Evolutionary conservation across 2,888 invertebrate genomes (phyloP).

Genomic region (Hermaeophaga mercurialis): DNA sequence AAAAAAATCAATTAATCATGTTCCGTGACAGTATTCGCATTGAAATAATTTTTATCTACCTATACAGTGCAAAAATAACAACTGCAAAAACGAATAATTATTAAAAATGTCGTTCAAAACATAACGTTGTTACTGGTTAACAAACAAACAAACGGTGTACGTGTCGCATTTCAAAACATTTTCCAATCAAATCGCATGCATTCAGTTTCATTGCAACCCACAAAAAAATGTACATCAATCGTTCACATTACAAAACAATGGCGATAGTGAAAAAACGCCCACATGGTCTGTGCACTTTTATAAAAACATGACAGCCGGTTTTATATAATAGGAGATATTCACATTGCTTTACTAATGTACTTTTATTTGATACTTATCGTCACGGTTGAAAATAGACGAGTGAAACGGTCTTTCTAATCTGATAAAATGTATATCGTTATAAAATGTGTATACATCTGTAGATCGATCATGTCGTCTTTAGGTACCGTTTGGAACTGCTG

Average conservation of each 20-base stretch:
- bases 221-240: conserved; percentile 2
- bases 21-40: background rate
- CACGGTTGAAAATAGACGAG: too few species aligned
- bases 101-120: background rate
- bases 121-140: background rate
- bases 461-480: too few species aligned
- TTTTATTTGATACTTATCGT: too few species aligned
- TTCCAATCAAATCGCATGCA: conserved; percentile 1
- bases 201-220: background rate
- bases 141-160: conserved; percentile 7
- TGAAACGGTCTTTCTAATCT: too few species aligned
- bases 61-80: too few species aligned
- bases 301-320: background rate
- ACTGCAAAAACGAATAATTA: background rate
- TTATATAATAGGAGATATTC: background rate
- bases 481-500: too few species aligned
- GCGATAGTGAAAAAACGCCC: conserved; percentile 3
- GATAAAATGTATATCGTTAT: too few species aligned
- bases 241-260: conserved; percentile 3
- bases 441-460: too few species aligned
- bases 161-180: conserved; percentile 5
- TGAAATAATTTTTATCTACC: background rate
- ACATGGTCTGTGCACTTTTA: background rate
- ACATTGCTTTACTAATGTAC: background rate
- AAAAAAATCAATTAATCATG: background rate